Conservation (phyloP, 2,888 invertebrate species). For the Erebia palarica region DNA sequence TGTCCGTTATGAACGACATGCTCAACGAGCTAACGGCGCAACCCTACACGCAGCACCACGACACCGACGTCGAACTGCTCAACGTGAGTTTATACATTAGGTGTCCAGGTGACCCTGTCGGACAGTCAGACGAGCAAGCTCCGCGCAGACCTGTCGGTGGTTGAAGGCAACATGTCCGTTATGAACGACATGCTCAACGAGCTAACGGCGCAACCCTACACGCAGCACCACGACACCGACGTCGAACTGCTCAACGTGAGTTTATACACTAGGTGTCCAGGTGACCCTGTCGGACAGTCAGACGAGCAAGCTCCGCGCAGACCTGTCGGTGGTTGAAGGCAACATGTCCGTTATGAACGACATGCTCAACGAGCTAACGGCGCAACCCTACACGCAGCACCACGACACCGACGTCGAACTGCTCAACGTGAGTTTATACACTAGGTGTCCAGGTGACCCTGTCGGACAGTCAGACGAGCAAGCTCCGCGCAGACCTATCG, state of each 20-base stretch:
- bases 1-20: slow-evolving; percentile 97
- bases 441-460: too few relatives aligned
- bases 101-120: slow-evolving; percentile 51
- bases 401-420: slow-evolving; percentile 93
- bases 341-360: slow-evolving; percentile 97
- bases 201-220: slow-evolving; percentile 92
- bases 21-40: slow-evolving; percentile 94
- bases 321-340: slow-evolving; percentile 95
- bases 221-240: slow-evolving; percentile 93
- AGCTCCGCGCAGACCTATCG: too few relatives aligned
- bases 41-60: slow-evolving; percentile 91
- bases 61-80: slow-evolving; percentile 93
- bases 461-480: too few relatives aligned
- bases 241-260: slow-evolving; percentile 91
- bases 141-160: slow-evolving; percentile 95
- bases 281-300: slow-evolving; percentile 86
- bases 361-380: slow-evolving; percentile 95
- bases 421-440: slow-evolving; percentile 85
- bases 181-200: slow-evolving; percentile 98
- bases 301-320: slow-evolving; percentile 93
- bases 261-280: slow-evolving; percentile 37
- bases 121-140: slow-evolving; percentile 95
- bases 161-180: slow-evolving; percentile 96
- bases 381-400: slow-evolving; percentile 92
- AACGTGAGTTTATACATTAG: slow-evolving; percentile 84